Conservation (phyloP, 2,113 vertebrate genomes). For the Xenus cinereus region DNA sequence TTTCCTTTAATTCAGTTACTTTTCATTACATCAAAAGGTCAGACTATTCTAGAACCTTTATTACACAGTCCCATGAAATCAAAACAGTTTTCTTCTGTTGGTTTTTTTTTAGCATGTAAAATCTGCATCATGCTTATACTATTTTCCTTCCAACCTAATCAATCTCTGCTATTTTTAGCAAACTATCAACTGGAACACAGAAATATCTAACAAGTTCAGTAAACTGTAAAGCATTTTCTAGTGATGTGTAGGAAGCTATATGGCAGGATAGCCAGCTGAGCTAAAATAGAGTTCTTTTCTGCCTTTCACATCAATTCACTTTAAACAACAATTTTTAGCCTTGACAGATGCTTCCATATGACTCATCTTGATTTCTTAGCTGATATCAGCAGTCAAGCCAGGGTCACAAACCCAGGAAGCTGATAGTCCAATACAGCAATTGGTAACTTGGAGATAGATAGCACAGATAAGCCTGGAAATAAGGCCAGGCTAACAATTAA, state of each 20-base stretch:
- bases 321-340: conserved; percentile 30
- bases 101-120: not conserved
- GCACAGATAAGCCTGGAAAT: not conserved
- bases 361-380: conserved; percentile 32
- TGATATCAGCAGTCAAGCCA: not conserved
- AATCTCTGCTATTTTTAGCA: conserved; percentile 29
- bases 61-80: not conserved
- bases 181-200: not conserved
- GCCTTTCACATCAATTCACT: conserved; percentile 34
- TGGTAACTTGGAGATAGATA: not conserved
- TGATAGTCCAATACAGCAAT: not conserved
- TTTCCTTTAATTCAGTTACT: not conserved
- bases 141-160: not conserved
- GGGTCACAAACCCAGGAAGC: not conserved
- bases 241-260: conserved; percentile 3
- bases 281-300: conserved; percentile 19
- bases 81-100: not conserved
- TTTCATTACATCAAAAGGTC: not conserved
- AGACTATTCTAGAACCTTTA: not conserved
- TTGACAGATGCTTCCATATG: conserved; percentile 44
- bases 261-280: conserved; percentile 26
- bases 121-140: not conserved
- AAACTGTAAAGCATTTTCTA: conserved; percentile 38
- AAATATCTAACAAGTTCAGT: conserved; percentile 35
- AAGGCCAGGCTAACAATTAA: not conserved